Percentiles rank a stretch among this genome's conserved stretches.
Conservation (phyloP, 2,113 vertebrate species). For the Oncorhynchus gorbuscha region DNA sequence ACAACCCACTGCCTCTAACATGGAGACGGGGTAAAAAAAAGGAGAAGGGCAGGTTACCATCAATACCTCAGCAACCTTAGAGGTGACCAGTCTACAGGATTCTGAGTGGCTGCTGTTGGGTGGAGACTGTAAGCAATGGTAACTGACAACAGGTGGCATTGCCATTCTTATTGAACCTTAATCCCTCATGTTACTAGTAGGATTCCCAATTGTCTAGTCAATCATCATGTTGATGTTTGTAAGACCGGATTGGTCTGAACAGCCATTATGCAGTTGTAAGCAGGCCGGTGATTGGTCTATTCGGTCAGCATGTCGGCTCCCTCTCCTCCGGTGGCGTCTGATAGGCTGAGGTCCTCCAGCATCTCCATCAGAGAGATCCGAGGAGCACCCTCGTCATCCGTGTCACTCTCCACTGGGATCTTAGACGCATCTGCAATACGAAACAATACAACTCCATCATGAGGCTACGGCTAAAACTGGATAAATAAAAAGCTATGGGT, state of each 20-base stretch:
- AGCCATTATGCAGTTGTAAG: not conserved
- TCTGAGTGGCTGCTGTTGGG: not conserved
- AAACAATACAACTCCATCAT: not conserved
- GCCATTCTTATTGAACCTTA: no score
- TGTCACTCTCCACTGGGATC: conserved; percentile 90
- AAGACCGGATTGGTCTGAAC: not conserved
- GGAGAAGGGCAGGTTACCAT: not conserved
- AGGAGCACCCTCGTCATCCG: conserved; percentile 90
- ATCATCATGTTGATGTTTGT: not conserved
- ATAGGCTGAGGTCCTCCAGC: conserved; percentile 91
- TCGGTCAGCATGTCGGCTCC: conserved; percentile 89
- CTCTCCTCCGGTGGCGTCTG: conserved; percentile 89
- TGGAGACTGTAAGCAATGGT: not conserved
- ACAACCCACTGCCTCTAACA: not conserved
- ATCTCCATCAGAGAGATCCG: conserved; percentile 89
- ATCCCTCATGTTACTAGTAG: no score
- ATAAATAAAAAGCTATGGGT: no score
- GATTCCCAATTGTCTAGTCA: not conserved
- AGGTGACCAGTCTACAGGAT: not conserved
- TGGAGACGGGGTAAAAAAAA: not conserved
- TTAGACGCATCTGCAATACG: conserved; percentile 69
- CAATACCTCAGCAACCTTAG: not conserved
- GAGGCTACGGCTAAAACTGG: no score
- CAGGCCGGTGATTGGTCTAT: conserved; percentile 17
- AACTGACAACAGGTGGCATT: not conserved